A percentile compares a stretch with the other conserved stretches of the same genome.
phyloP scores from a whole-genome alignment of 2,888 invertebrate genomes.

The Cinara cedri region DNA sequence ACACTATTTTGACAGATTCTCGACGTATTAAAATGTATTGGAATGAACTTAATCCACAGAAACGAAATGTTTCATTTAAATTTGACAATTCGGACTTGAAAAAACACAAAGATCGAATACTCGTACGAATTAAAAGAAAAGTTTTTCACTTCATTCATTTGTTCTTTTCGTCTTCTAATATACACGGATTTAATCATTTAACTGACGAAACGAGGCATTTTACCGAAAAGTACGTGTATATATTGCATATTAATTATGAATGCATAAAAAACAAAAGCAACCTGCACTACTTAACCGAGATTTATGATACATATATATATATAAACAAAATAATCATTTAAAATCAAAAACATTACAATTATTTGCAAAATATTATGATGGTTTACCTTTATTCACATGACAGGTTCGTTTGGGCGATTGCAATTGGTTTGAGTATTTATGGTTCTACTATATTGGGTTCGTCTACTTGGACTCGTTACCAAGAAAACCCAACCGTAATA shows the following conservation, averaged over 20 bases:
- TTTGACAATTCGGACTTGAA: constrained; percentile 6
- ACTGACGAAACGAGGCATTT: constrained; percentile 65
- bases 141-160: constrained; percentile 18
- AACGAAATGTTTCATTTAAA: neutral
- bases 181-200: constrained; percentile 68
- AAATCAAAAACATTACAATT: no score
- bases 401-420: constrained; percentile 53
- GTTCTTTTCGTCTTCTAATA: constrained; percentile 59
- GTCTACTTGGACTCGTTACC: constrained; percentile 60
- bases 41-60: constrained; percentile 33
- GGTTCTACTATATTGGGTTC: constrained; percentile 38
- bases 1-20: neutral
- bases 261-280: no score
- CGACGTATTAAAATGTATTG: constrained; percentile 16
- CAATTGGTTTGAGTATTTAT: constrained; percentile 35
- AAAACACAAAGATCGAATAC: neutral
- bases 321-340: no score
- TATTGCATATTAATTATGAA: no score
- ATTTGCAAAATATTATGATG: no score
- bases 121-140: neutral
- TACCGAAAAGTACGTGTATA: constrained; percentile 64
- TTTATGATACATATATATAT: no score
- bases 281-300: no score
- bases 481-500: constrained; percentile 61
- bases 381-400: neutral